Conservation (phyloP, 2,797 vertebrate species). For the Enteromius anoplus region DNA sequence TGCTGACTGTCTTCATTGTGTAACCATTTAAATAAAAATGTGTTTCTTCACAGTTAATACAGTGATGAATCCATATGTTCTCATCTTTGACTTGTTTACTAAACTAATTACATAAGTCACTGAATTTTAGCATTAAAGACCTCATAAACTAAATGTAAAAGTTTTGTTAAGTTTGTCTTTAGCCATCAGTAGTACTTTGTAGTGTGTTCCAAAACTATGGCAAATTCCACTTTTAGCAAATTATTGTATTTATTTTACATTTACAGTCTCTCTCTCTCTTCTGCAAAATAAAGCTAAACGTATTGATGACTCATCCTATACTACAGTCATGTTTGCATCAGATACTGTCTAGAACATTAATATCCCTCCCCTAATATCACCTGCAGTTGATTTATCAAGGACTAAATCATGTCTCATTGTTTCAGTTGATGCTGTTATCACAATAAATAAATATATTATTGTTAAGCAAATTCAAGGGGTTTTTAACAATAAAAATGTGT, state of each 20-base stretch:
- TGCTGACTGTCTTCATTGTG: conserved; percentile 64
- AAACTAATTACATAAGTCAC: conserved; percentile 10
- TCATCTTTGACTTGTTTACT: conserved; percentile 66
- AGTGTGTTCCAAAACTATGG: background rate
- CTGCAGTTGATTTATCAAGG: background rate
- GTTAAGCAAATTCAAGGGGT: background rate
- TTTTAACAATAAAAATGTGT: background rate
- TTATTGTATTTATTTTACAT: background rate
- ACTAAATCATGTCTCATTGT: background rate
- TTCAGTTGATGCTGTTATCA: background rate
- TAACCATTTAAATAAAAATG: conserved; percentile 64
- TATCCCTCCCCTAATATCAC: background rate
- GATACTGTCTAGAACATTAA: background rate
- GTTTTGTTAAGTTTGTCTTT: background rate
- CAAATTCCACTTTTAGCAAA: background rate
- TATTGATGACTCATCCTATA: background rate
- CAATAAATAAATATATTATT: background rate
- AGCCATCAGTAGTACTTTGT: background rate
- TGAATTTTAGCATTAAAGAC: conserved; percentile 9
- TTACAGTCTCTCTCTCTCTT: background rate
- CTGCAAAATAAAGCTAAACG: background rate
- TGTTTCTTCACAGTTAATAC: conserved; percentile 72
- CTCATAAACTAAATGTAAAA: background rate
- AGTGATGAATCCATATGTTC: conserved; percentile 76
- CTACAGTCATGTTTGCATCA: background rate